Evolutionary conservation across 2,888 invertebrate genomes (phyloP), one percentile per base, ranked within the genome.

Genomic region (Polymixis flavicincta): DNA sequence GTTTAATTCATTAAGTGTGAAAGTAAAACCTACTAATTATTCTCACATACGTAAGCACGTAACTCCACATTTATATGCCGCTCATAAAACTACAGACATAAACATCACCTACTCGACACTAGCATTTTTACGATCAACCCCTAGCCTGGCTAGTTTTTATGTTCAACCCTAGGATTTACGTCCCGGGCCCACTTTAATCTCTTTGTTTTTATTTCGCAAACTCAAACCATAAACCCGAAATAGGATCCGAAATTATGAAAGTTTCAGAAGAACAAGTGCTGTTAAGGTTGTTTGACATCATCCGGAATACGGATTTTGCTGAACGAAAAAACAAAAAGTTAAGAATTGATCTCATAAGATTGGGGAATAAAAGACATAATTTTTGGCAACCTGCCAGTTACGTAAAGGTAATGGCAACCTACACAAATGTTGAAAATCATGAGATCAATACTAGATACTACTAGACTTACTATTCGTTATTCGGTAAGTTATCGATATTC

Each of bases 181-280:
- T 42, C 45, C 70, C 28, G 11, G 19, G 11, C 55, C 42, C 13
- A 80, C 52, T 80, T 59, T 61, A 71, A 75, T 80, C 52, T 80
- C 65, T 70, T 67, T 73, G 59, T 84, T 81, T 83, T 73, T 83
- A 84, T 80, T 73, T 67, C 66, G 6, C 42, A 67, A 76, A 72
- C 70, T 80, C 68, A 52, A 32, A 63, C 82, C 48, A 71, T 82
- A 84, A 84, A 81, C 54, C 69, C 63, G 37, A 76, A 80, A 72
- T 32, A 54, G 52, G 45, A 70, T 19, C 45, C 55, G 63, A 76
- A 73, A 81, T 80, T 79, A 74, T 79, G 42, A 74, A 76, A 76
- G 54, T 70, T 83, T 70, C 13, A n/a, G n/a, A 64, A 65, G 67
- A 76, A 80, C 32, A 80, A 82, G 42, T 54, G 52, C 61, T 57